Conservation (phyloP, 2,888 invertebrate genomes). For the Nemurella pictetii region DNA sequence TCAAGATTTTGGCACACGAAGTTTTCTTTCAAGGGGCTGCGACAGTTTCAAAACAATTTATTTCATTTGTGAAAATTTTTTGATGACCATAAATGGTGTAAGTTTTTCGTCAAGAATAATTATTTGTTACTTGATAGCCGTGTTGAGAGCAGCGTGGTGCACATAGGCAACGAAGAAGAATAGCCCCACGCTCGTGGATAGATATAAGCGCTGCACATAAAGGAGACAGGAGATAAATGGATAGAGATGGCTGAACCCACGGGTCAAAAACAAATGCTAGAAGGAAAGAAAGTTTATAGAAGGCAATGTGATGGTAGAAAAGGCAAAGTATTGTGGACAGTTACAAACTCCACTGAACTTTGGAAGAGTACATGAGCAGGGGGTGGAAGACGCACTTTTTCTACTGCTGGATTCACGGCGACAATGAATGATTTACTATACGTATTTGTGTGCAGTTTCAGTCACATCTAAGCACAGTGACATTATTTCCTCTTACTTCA, state of each 20-base stretch:
- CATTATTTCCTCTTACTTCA: too few relatives aligned
- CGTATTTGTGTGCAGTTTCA: background rate
- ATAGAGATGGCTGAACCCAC: slow-evolving; percentile 22
- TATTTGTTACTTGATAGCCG: background rate
- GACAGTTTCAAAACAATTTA: too few relatives aligned
- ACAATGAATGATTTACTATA: background rate
- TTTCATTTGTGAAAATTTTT: too few relatives aligned
- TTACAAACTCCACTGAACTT: slow-evolving; percentile 10
- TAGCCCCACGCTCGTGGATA: slow-evolving; percentile 8
- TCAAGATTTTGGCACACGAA: too few relatives aligned
- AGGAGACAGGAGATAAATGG: slow-evolving; percentile 35
- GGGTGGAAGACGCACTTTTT: background rate
- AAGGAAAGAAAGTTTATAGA: slow-evolving; percentile 29
- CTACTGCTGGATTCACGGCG: background rate
- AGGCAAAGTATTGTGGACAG: slow-evolving; percentile 22
- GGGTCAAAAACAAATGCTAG: slow-evolving; percentile 26
- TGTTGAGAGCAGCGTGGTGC: background rate
- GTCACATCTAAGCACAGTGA: too few relatives aligned
- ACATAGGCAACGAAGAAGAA: slow-evolving; percentile 37
- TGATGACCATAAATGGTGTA: background rate
- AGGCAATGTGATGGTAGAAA: slow-evolving; percentile 9
- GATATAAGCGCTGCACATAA: slow-evolving; percentile 30
- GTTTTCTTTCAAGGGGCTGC: too few relatives aligned
- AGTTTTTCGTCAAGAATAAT: background rate
- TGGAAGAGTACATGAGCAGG: background rate